These are phyloP conservation scores for Melanerpes formicivorus DNA, from an alignment of 2,113 vertebrate genomes.

Conservation along the genomic window DNA sequence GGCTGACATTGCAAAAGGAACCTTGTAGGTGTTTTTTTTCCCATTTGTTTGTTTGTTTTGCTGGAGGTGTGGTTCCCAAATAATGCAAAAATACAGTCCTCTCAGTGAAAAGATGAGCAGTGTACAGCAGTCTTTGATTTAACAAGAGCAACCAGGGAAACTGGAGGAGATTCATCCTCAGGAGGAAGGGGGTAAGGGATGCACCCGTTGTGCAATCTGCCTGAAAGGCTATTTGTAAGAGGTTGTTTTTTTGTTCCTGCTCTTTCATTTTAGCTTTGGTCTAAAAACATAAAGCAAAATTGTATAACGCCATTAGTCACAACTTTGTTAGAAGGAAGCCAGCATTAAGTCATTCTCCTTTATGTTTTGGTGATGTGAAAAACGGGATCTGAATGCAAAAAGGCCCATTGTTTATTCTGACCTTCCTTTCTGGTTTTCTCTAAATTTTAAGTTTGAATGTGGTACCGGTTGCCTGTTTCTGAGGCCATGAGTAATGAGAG, in stretches of 20 bases:
- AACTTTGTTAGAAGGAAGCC: neutral
- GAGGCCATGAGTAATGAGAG: neutral
- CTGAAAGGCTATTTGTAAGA: neutral
- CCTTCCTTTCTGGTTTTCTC: neutral
- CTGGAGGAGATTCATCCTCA: neutral
- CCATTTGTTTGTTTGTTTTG: neutral
- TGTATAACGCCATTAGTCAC: neutral
- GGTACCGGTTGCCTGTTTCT: neutral
- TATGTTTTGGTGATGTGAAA: neutral
- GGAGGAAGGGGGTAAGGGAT: neutral
- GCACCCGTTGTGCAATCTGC: neutral
- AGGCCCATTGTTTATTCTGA: neutral
- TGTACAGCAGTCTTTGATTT: neutral
- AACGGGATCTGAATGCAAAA: neutral
- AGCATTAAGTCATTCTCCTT: neutral
- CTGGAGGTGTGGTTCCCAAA: neutral
- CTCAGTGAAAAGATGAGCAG: neutral
- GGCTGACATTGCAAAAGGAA: neutral
- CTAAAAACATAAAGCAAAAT: neutral
- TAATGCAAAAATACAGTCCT: neutral
- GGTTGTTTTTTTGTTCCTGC: neutral
- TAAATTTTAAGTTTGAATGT: neutral
- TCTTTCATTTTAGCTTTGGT: neutral
- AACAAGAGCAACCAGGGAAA: neutral
- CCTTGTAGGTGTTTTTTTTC: rapidly evolving